Conservation (phyloP, 2,797 vertebrate species). For the Synaphobranchus kaupii region DNA sequence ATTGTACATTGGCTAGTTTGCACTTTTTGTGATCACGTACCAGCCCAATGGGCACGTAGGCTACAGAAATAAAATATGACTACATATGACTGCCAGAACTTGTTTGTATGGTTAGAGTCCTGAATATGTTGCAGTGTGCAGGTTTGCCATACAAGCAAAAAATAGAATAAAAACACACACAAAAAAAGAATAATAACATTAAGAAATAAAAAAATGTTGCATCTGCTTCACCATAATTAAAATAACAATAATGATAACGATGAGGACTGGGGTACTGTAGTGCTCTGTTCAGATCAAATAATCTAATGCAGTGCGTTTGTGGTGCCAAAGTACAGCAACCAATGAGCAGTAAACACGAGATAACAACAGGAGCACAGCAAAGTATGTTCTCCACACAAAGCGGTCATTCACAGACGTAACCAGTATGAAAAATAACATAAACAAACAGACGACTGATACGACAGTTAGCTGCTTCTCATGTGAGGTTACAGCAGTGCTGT, state of each 20-base stretch:
- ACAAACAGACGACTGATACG: not conserved
- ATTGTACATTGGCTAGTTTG: not conserved
- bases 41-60: not conserved
- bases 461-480: not conserved
- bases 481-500: not conserved
- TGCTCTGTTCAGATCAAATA: not conserved
- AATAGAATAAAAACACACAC: not conserved
- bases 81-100: not conserved
- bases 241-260: not conserved
- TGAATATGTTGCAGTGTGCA: not conserved
- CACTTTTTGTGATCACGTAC: not conserved
- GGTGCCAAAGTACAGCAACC: not conserved
- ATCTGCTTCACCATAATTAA: not conserved
- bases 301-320: not conserved
- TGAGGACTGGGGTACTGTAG: not conserved
- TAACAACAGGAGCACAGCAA: not conserved
- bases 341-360: not conserved
- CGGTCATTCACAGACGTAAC: not conserved
- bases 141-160: not conserved
- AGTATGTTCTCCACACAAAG: not conserved
- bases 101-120: not conserved
- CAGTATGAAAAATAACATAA: not conserved
- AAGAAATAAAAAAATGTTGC: not conserved
- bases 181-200: not conserved
- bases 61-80: not conserved